These are phyloP conservation scores for Caenorhabditis parvicauda DNA, from an alignment of 2,888 invertebrate species.

Conservation along the genomic window DNA sequence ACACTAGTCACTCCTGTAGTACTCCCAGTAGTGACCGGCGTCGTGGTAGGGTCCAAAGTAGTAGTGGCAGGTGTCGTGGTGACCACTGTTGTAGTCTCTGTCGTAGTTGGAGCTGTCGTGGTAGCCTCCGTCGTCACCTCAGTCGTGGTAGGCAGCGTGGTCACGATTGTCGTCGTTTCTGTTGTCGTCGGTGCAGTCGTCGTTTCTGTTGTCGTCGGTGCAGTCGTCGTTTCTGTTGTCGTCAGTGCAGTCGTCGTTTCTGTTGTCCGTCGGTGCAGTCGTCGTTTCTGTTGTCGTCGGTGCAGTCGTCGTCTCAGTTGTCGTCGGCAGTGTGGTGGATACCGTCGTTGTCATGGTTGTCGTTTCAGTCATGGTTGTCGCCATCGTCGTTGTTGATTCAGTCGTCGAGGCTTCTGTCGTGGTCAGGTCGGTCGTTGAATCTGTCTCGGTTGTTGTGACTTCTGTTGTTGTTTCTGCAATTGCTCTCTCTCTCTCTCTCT, in stretches of 20 bases:
- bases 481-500: conserved; percentile 3
- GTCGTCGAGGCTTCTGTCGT: conserved; percentile 7
- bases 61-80: not conserved
- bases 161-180: conserved; percentile 1
- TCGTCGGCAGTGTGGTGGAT: conserved; percentile 3
- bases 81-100: not conserved
- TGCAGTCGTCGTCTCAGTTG: not conserved
- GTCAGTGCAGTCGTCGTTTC: conserved; percentile 8
- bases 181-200: not conserved
- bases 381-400: not conserved
- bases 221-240: conserved; percentile 2
- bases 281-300: conserved; percentile 1
- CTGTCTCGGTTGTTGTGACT: conserved; percentile 6
- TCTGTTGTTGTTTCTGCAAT: conserved; percentile 1
- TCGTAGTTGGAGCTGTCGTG: conserved; percentile 5
- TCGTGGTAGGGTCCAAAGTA: not conserved
- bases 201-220: not conserved
- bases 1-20: too few species aligned
- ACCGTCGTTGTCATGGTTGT: conserved; percentile 1
- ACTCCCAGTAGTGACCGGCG: not conserved
- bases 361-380: conserved; percentile 7
- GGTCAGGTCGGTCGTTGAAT: conserved; percentile 9
- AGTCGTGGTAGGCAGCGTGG: not conserved
- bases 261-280: not conserved
- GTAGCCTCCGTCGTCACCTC: not conserved